Conservation (phyloP, 2,888 invertebrate species). For the Dione vanillae region DNA sequence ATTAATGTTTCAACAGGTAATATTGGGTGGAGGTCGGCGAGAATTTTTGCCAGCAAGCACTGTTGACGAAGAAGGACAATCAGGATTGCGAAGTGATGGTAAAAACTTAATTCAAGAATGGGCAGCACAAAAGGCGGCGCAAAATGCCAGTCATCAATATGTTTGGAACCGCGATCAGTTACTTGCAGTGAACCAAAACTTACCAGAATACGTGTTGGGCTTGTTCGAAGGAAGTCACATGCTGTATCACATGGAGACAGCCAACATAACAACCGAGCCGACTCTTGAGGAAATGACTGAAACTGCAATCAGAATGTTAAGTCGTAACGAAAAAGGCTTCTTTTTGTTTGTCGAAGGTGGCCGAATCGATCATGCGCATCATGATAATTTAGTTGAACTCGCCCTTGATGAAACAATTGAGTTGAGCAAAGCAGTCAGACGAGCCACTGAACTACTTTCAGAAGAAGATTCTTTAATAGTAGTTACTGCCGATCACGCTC, state of each 20-base stretch:
- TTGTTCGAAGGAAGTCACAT: constrained; percentile 86
- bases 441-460: constrained; percentile 61
- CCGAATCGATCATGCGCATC: constrained; percentile 86
- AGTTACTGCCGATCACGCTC: constrained; percentile 89
- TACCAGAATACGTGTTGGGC: constrained; percentile 86
- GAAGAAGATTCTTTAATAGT: constrained; percentile 88
- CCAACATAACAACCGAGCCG: constrained; percentile 52
- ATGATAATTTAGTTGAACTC: constrained; percentile 75
- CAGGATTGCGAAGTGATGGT: constrained; percentile 82
- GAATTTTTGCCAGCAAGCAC: constrained; percentile 83
- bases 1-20: constrained; percentile 70
- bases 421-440: constrained; percentile 80
- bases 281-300: constrained; percentile 63
- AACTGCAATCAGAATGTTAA: constrained; percentile 87
- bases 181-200: constrained; percentile 59
- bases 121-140: constrained; percentile 73
- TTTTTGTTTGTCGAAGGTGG: constrained; percentile 88
- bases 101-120: constrained; percentile 87
- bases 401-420: constrained; percentile 87
- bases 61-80: constrained; percentile 64
- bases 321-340: constrained; percentile 85
- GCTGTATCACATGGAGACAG: constrained; percentile 85
- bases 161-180: constrained; percentile 85
- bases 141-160: constrained; percentile 69
- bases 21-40: constrained; percentile 89